Base-by-base conservation (phyloP, 2,888 invertebrate genomes). In the Drosophila birchii region DNA sequence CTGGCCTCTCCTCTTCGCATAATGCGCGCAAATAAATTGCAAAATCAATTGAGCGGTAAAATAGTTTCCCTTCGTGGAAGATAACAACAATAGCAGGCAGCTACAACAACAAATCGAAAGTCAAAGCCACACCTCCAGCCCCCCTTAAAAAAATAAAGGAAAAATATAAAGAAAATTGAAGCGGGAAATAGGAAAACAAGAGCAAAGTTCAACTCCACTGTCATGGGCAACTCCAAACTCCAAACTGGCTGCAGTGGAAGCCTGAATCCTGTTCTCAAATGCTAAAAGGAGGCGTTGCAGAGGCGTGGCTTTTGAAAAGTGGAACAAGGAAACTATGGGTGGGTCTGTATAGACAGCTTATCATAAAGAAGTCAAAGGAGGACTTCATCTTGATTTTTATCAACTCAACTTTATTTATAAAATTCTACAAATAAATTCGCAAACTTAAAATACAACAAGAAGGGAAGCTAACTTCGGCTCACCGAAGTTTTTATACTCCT, bases 21-120 rank as follows among this genome's bases (percentile, higher is more conserved):
- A 88, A 88, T 88, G 89, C 79, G 84, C 80, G 79, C 78, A 83
- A 87, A 90, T 90, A 90, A 91, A 90, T 90, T 88, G 81, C 81
- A 85, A 90, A 91, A 87, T 91, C 90, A 91, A 91, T 91, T 91
- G 91, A 90, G 90, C 87, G 86, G 86, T 88, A 90, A 91, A 90
- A 86, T 90, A 90, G 90, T 84, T 86, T 79, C 81, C 76, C 74
- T 60, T 80, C 79, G 76, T 71, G 67, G 70, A 67, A 75, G 79
- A 79, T 76, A 68, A 74, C 75, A 79, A 70, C 67, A 73, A 68
- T 34, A 63, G 26, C 32, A 29, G 20, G 6, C 43, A 29, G 43
- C 12, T 32, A 18, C 23, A 60, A 34, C 51, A 74, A 72, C 67
- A 67, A 66, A 58, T 59, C 57, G 69, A 71, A 63, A 66, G 59